Conservation (phyloP, 2,113 vertebrate genomes). For the Myotis brandtii region DNA sequence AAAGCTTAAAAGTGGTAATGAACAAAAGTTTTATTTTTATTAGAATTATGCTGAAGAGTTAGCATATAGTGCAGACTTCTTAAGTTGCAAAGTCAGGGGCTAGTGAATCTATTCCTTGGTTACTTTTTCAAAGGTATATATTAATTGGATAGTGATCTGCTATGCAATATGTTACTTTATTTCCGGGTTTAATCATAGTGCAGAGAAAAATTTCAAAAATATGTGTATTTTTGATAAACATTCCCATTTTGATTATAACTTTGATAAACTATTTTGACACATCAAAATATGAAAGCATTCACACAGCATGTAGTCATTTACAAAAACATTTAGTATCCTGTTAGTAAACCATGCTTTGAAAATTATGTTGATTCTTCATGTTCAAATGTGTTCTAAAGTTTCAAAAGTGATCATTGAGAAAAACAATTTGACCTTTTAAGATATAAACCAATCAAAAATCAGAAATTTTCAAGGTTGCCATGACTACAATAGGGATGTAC, state of each 20-base stretch:
- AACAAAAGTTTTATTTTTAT: slow-evolving; percentile 71
- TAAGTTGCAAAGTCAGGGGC: slow-evolving; percentile 48
- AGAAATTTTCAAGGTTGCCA: background rate
- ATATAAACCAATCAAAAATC: background rate
- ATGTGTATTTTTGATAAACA: background rate
- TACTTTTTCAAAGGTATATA: slow-evolving; percentile 61
- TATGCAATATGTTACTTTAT: slow-evolving; percentile 60
- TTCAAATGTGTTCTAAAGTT: slow-evolving; percentile 41
- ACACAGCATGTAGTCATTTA: background rate
- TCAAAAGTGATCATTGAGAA: background rate
- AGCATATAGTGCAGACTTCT: slow-evolving; percentile 57
- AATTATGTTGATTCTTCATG: slow-evolving; percentile 8
- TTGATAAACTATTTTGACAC: slow-evolving; percentile 8
- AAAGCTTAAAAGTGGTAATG: slow-evolving; percentile 70
- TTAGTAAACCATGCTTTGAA: slow-evolving; percentile 16
- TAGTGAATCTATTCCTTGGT: slow-evolving; percentile 65
- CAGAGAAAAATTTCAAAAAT: slow-evolving; percentile 33
- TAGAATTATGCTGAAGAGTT: slow-evolving; percentile 70
- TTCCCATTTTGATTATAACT: background rate
- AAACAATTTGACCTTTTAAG: background rate
- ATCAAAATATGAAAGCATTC: background rate
- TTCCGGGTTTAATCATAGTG: background rate
- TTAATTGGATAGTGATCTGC: slow-evolving; percentile 42
- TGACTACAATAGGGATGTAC: background rate
- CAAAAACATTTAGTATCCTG: background rate